Evolutionary conservation across 2,888 invertebrate species (phyloP), one percentile per base, ranked within the genome.

Genomic region (Caenorhabditis sp.): DNA sequence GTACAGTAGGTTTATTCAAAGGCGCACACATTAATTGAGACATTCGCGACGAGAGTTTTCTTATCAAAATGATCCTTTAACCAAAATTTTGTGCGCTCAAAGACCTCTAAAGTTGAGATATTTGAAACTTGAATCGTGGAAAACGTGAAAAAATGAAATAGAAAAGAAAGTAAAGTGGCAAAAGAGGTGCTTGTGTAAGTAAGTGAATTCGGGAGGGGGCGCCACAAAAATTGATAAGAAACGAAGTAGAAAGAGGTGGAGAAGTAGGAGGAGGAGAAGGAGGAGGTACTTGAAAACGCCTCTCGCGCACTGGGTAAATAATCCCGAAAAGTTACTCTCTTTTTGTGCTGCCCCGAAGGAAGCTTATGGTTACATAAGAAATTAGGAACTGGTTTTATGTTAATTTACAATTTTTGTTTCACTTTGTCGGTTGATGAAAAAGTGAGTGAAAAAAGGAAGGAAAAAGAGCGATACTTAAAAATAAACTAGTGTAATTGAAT

Each of bases 171-270:
- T 31, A 31, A 31, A 31, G 10, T 31, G 31, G 31, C 5, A 4
- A 31, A 31, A 61, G 61, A 37, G 43, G 50, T 49, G 23, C 61
- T 58, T 58, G 26, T 58, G 19, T 24, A 17, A 31, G 21, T 27
- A 58, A 58, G 36, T 58, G 21, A n/a, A 26, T 26, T 24, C n/a
- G 43, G 57, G 58, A 64, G 57, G 57, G 24, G n/a, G 58, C 27
- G 19, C 37, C 65, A 57, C 53, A 31, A 31, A 31, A 31, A 31
- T 31, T 31, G 31, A 31, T 31, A 31, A 31, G 31, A 31, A 10
- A 31, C 4, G 31, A 31, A 31, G 31, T 4, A 31, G 31, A 10
- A 31, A 10, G 31, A 6, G 31, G 31, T 6, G 31, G 31, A 31
- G 31, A n/a, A n/a, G n/a, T n/a, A 36, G 6, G 12, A 36, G 12